Base-by-base conservation (phyloP, 2,888 invertebrate genomes). In the Dryococelus australis region DNA sequence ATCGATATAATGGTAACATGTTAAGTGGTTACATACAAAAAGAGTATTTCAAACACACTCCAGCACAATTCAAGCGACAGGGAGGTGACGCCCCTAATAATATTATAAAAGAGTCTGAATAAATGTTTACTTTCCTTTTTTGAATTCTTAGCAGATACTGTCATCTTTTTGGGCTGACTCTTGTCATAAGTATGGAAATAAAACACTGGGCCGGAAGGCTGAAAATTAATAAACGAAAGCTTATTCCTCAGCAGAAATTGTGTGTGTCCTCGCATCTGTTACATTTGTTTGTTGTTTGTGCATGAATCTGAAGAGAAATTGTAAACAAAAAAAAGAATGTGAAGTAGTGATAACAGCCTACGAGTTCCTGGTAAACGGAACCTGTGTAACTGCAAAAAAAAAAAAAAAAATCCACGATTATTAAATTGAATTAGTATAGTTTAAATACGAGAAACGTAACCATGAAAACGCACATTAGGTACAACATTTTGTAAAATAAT, bases 401-500 rank as follows among this genome's bases (percentile, higher is more conserved):
- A 65, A 65, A 24, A 35, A 35, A 35, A 35, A 35, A 35, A 3
- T 35, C 35, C n/a, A 65, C 0, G 65, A 65, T 65, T 65, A 65
- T 65, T 65, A 24, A 65, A 65, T n/a, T 65, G 65, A 65, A n/a
- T 16, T 65, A 65, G 65, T 65, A 20, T 65, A 65, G 65, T 65
- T 65, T 65, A 65, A 65, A n/a, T 35, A 65, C 65, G 87, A 84
- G 86, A 84, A 85, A 88, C 89, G 88, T 88, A 88, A 88, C 87
- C 88, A 78, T 86, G 87, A 86, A 89, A 89, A 89, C 89, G 89
- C 89, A 90, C 88, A 89, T 88, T 89, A 88, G 89, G 87, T 88
- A 88, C 88, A 87, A 87, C 87, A 89, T 88, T 89, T 89, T 89
- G 89, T 88, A 89, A 89, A 89, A 88, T 88, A 89, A 89, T 88